Conservation (phyloP, 2,797 vertebrate species). For the Poecilia gillii region DNA sequence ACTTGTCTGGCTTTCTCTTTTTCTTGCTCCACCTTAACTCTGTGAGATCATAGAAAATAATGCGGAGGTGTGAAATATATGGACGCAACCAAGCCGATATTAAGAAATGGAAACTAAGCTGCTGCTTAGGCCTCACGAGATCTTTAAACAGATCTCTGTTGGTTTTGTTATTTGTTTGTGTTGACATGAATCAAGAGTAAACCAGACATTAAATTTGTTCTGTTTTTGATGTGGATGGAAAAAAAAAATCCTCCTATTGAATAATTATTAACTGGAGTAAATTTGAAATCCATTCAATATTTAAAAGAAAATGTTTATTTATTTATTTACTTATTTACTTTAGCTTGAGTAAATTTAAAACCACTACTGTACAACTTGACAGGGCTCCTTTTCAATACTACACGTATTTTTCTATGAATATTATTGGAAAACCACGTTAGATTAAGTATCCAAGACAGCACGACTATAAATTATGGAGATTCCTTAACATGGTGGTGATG, state of each 20-base stretch:
- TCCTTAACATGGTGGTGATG: too few species aligned
- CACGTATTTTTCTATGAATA: background rate
- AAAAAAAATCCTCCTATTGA: background rate
- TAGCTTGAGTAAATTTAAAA: background rate
- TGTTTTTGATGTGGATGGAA: background rate
- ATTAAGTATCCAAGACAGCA: background rate
- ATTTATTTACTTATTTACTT: too few species aligned
- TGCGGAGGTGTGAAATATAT: slow-evolving; percentile 47
- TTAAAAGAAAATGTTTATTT: background rate
- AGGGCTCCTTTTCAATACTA: too few species aligned
- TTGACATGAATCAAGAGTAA: background rate
- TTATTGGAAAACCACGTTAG: background rate
- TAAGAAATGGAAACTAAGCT: background rate
- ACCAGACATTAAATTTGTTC: background rate
- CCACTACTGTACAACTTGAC: background rate
- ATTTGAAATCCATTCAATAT: background rate
- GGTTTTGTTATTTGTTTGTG: background rate
- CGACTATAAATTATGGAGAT: too few species aligned
- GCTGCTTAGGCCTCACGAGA: background rate
- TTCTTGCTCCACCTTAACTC: slow-evolving; percentile 30
- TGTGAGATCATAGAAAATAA: slow-evolving; percentile 36
- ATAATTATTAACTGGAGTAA: background rate
- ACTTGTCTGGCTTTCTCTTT: slow-evolving; percentile 40
- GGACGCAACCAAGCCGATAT: background rate
- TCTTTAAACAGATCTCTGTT: background rate